Conservation (phyloP, 2,797 vertebrate species). For the Brachymystax lenok region DNA sequence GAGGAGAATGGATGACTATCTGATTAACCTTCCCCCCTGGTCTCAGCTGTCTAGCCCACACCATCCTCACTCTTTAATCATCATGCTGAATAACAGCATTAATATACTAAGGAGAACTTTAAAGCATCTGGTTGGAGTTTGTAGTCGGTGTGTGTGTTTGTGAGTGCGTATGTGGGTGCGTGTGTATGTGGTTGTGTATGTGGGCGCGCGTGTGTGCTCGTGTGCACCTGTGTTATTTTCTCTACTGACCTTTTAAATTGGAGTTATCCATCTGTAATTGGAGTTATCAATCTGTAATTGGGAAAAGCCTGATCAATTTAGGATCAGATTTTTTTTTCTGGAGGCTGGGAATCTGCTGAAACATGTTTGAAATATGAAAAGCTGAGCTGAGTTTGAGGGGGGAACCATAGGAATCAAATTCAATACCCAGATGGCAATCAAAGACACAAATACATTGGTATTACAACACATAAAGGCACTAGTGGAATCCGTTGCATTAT, state of each 20-base stretch:
- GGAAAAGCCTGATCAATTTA: constrained; percentile 45
- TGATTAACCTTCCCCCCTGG: background rate
- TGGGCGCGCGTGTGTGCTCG: no score
- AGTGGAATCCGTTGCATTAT: background rate
- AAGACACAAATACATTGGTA: background rate
- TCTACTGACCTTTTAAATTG: constrained; percentile 53
- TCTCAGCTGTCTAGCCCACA: background rate
- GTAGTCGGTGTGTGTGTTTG: constrained; percentile 5
- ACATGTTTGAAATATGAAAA: background rate
- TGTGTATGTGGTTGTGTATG: no score
- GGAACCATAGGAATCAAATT: background rate
- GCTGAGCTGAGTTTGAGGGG: background rate
- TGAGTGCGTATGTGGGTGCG: no score
- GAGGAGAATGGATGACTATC: background rate
- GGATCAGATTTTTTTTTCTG: background rate
- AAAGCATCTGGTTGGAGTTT: constrained; percentile 69
- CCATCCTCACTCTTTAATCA: background rate
- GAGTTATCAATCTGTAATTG: background rate
- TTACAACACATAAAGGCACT: background rate
- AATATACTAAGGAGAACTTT: background rate
- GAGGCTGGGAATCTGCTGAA: background rate
- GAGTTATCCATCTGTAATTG: constrained; percentile 43
- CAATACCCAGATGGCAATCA: background rate
- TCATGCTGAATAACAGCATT: background rate
- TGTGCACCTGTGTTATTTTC: background rate